A percentile compares a stretch with the other conserved stretches of the same genome.
These are phyloP conservation scores for Megaptera novaeangliae DNA, from an alignment of 2,113 vertebrate species.

Conservation along the genomic window DNA sequence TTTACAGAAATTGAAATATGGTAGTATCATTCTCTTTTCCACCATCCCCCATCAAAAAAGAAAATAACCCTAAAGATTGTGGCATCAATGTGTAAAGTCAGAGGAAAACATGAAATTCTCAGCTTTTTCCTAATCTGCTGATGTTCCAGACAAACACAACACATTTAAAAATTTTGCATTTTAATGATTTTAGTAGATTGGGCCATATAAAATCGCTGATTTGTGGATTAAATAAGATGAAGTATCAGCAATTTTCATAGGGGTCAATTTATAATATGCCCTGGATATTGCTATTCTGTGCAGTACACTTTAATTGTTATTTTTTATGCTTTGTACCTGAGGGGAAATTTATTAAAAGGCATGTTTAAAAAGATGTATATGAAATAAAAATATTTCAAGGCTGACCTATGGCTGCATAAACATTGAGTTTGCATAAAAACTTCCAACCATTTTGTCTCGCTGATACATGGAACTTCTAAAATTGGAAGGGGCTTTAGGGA, in stretches of 20 bases:
- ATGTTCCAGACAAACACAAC: background rate
- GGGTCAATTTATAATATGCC: constrained; percentile 2
- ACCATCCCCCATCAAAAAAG: background rate
- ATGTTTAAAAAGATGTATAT: constrained; percentile 46
- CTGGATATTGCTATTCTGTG: background rate
- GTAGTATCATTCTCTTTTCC: background rate
- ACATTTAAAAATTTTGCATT: background rate
- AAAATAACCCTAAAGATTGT: background rate
- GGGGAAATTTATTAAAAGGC: constrained; percentile 42
- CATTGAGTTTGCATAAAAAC: constrained; percentile 24
- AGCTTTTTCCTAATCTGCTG: background rate
- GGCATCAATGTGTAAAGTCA: background rate
- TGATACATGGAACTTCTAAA: constrained; percentile 21
- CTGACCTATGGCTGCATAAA: constrained; percentile 35
- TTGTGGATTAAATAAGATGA: constrained; percentile 31
- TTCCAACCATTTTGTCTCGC: background rate
- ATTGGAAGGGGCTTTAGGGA: background rate
- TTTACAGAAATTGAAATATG: background rate
- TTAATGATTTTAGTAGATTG: background rate
- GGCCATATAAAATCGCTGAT: background rate
- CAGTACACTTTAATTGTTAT: constrained; percentile 10
- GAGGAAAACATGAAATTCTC: background rate
- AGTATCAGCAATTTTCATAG: constrained; percentile 9
- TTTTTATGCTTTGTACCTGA: background rate
- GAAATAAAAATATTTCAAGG: constrained; percentile 47